phyloP scores from a whole-genome alignment of 2,797 vertebrate genomes.

The Schizopygopsis pylzovi region DNA sequence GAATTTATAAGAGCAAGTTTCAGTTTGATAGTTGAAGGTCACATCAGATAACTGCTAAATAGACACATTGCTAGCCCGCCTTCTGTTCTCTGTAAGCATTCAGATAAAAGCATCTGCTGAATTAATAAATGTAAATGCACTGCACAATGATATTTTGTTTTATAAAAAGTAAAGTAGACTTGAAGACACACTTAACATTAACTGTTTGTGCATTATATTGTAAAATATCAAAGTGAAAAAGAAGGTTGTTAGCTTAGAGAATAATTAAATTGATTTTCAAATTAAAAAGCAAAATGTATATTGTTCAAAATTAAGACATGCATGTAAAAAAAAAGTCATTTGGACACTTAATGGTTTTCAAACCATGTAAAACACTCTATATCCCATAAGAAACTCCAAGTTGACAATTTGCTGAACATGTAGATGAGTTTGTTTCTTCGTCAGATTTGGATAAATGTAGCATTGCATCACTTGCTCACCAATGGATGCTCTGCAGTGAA shows the following conservation, averaged over 20 bases:
- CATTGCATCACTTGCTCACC: no score
- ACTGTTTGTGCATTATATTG: no score
- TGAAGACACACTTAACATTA: neutral
- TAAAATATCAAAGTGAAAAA: neutral
- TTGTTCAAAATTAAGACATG: neutral
- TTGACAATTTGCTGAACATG: no score
- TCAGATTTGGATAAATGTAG: no score
- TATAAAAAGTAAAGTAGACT: neutral
- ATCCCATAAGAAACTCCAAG: no score
- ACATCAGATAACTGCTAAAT: neutral
- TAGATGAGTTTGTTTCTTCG: no score
- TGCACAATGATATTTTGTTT: neutral
- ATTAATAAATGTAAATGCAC: neutral
- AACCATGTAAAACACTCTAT: neutral
- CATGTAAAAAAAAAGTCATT: neutral
- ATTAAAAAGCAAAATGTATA: neutral
- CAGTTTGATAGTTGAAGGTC: constrained; percentile 7
- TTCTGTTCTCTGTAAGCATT: neutral
- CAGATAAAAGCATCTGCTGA: neutral
- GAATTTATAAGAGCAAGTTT: neutral
- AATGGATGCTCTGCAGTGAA: no score
- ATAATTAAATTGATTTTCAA: neutral
- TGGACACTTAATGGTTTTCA: neutral
- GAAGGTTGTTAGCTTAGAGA: neutral
- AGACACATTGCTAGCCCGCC: neutral